phyloP scores from a whole-genome alignment of 2,797 vertebrate species.

The Echeneis naucrates region DNA sequence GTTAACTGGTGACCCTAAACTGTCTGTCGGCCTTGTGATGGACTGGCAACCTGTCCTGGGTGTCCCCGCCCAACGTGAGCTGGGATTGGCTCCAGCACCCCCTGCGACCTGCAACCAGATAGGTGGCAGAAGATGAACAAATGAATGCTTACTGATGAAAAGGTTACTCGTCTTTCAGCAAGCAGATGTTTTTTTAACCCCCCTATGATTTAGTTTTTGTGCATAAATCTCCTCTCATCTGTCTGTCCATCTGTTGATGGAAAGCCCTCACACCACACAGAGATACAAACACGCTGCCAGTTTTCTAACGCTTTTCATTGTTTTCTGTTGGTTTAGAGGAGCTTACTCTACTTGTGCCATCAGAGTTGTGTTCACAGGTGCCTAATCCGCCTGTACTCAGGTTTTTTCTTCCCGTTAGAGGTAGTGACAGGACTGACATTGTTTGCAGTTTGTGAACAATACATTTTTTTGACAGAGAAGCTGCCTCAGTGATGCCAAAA shows the following conservation, averaged over 20 bases:
- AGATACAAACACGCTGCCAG: neutral
- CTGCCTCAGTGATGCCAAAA: neutral
- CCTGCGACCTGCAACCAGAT: too few species aligned
- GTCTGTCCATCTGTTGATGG: conserved; percentile 2
- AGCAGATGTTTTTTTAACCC: too few species aligned
- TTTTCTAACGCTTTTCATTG: neutral
- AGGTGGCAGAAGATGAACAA: too few species aligned
- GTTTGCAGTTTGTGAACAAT: conserved; percentile 52
- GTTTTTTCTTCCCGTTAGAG: conserved; percentile 33
- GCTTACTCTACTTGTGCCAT: neutral
- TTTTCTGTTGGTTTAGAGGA: conserved; percentile 11
- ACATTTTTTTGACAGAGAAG: conserved; percentile 39
- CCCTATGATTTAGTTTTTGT: neutral
- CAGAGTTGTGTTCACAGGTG: conserved; percentile 60
- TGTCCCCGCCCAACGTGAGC: too few species aligned
- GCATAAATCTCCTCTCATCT: neutral
- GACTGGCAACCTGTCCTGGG: too few species aligned
- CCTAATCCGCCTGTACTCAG: conserved; percentile 53
- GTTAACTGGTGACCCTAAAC: too few species aligned
- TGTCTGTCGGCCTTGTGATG: too few species aligned
- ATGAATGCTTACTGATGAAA: neutral
- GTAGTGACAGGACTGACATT: conserved; percentile 48
- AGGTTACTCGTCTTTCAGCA: neutral
- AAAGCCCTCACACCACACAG: neutral
- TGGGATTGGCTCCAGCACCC: too few species aligned